A percentile compares a stretch with the other conserved stretches of the same genome.
These are phyloP conservation scores for Adrianichthys oophorus DNA, from an alignment of 2,797 vertebrate species.

Conservation along the genomic window DNA sequence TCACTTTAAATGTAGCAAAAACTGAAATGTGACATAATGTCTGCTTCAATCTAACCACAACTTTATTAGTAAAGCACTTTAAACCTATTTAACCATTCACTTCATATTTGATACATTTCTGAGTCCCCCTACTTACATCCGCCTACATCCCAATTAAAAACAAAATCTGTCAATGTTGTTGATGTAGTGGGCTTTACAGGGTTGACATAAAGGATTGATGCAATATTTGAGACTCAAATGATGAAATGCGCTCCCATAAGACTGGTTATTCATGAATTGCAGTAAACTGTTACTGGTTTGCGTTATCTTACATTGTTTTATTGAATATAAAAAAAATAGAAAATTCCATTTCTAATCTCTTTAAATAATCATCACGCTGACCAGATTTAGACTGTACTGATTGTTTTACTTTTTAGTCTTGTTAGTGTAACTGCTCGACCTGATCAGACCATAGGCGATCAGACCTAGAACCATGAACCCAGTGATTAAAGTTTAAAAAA, in stretches of 20 bases:
- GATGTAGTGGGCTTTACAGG: neutral
- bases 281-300: neutral
- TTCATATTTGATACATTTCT: too few species aligned
- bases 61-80: too few species aligned
- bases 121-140: too few species aligned
- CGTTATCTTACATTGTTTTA: neutral
- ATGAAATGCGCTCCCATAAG: too few species aligned
- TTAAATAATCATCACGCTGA: neutral
- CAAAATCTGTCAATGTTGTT: neutral
- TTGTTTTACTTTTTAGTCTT: neutral
- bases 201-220: too few species aligned
- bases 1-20: too few species aligned
- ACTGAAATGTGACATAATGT: too few species aligned
- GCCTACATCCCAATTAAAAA: neutral
- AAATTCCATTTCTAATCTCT: too few species aligned
- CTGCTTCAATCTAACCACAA: too few species aligned
- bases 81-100: too few species aligned
- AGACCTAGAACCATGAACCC: conserved; percentile 13
- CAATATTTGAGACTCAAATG: too few species aligned
- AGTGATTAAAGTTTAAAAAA: conserved; percentile 13
- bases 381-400: neutral
- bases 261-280: too few species aligned
- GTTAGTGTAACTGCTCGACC: neutral
- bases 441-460: neutral
- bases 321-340: neutral